Base-by-base conservation (phyloP, 2,888 invertebrate genomes). In the Andrena hattorfiana region DNA sequence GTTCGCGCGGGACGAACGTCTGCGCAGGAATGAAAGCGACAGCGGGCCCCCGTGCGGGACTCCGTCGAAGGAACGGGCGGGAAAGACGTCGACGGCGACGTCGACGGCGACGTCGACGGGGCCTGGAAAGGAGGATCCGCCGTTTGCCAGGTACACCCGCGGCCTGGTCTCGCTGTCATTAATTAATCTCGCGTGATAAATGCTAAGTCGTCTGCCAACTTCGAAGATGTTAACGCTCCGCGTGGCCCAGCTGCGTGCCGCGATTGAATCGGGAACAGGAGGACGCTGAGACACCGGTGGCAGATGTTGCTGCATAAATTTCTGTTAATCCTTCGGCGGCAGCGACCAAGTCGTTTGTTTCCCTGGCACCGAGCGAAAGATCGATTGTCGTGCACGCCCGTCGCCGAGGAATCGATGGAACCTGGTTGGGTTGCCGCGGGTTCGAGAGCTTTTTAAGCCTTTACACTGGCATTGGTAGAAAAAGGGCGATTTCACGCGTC, bases 141-240 rank as follows among this genome's bases (percentile, higher is more conserved):
- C 32, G 32, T 73, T 66, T 71, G 72, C 60, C 79, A 83, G 71
- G 68, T 70, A 79, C 86, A 85, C 85, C 87, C 88, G 85, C 84
- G 83, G 56, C 20, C 73, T 77, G 84, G 77, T 81, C 80, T 77
- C 74, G 81, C 81, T 84, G 86, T 86, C 91, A 90, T 93, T 92
- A 92, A 93, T 93, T 93, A 92, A 92, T 93, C 90, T 91, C 84
- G 77, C 88, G 87, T 92, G 91, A 93, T 92, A 91, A 92, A 92
- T 91, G 92, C 90, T 91, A 89, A 93, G 90, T 90, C 88, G 89
- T 87, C 89, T 89, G 92, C 88, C 91, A 93, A 92, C 85, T 91
- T 90, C 73, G 88, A 90, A 91, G 88, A 91, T 90, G 89, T 85
- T 86, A 90, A 87, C 78, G 75, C 74, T 64, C 60, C 42, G 71